phyloP scores from a whole-genome alignment of 2,888 invertebrate genomes.

The Philereme vetulata region DNA sequence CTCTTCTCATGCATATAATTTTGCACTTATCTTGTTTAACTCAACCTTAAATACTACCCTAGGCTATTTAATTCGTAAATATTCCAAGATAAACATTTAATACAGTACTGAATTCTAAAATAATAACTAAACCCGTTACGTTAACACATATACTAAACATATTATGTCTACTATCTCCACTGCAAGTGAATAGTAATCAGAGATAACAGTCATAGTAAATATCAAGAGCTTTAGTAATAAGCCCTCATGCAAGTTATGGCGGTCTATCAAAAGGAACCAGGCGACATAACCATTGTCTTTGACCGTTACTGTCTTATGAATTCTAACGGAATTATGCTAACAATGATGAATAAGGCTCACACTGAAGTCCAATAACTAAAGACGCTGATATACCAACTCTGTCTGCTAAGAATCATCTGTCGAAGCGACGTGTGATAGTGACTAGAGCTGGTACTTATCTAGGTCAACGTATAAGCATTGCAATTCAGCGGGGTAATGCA shows the following conservation, averaged over 20 bases:
- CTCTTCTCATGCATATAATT: too few relatives aligned
- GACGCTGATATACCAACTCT: too few relatives aligned
- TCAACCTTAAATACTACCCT: too few relatives aligned
- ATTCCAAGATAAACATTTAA: too few relatives aligned
- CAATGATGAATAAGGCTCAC: conserved; percentile 29
- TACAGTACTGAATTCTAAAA: background rate
- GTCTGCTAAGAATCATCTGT: too few relatives aligned
- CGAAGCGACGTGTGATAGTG: too few relatives aligned
- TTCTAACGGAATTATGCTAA: conserved; percentile 42
- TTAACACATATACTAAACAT: too few relatives aligned
- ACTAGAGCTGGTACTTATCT: too few relatives aligned
- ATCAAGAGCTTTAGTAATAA: conserved; percentile 37
- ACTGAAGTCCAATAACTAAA: conserved; percentile 3
- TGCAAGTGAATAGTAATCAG: conserved; percentile 4
- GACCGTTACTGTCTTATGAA: conserved; percentile 52
- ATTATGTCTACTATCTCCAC: conserved; percentile 1
- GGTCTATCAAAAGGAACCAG: conserved; percentile 51
- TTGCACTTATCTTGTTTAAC: too few relatives aligned
- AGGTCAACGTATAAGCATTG: too few relatives aligned
- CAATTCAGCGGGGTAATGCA: too few relatives aligned
- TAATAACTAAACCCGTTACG: background rate
- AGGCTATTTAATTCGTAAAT: too few relatives aligned
- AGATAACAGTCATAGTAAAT: conserved; percentile 17
- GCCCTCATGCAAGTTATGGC: conserved; percentile 46
- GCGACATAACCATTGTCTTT: conserved; percentile 59